phyloP scores from a whole-genome alignment of 1,140 invertebrate genomes.

The Hylaeus volcanicus region DNA sequence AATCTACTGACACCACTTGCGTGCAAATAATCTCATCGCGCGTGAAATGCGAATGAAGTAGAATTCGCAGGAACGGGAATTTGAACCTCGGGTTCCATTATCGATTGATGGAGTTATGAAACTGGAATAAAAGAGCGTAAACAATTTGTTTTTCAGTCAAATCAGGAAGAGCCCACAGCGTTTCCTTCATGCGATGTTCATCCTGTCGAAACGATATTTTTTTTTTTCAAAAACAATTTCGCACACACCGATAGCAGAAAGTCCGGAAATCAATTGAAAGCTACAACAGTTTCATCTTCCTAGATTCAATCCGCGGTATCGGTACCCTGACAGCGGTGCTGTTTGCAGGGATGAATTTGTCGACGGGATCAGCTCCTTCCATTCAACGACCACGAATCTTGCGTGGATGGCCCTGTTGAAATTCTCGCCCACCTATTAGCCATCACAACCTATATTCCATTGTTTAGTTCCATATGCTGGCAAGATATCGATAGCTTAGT shows the following conservation, averaged over 20 bases:
- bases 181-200: not conserved
- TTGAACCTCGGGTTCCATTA: not conserved
- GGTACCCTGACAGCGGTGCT: not conserved
- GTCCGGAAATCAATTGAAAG: conserved; percentile 13
- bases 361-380: not conserved
- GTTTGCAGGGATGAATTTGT: not conserved
- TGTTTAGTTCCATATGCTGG: not conserved
- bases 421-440: too few relatives aligned
- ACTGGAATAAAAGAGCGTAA: not conserved
- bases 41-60: not conserved
- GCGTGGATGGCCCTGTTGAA: too few relatives aligned
- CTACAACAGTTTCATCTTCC: conserved; percentile 20
- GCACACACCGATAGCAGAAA: not conserved
- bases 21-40: too few relatives aligned
- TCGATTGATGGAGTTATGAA: too few relatives aligned
- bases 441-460: not conserved
- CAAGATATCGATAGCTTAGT: not conserved
- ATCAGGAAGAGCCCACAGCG: not conserved
- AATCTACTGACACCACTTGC: too few relatives aligned
- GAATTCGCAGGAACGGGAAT: not conserved
- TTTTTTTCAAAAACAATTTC: conserved; percentile 16
- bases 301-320: conserved; percentile 1
- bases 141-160: not conserved
- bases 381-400: not conserved
- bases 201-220: not conserved